Evolutionary conservation across 2,888 invertebrate species (phyloP).

Genomic region (Leptura quadrifasciata): DNA sequence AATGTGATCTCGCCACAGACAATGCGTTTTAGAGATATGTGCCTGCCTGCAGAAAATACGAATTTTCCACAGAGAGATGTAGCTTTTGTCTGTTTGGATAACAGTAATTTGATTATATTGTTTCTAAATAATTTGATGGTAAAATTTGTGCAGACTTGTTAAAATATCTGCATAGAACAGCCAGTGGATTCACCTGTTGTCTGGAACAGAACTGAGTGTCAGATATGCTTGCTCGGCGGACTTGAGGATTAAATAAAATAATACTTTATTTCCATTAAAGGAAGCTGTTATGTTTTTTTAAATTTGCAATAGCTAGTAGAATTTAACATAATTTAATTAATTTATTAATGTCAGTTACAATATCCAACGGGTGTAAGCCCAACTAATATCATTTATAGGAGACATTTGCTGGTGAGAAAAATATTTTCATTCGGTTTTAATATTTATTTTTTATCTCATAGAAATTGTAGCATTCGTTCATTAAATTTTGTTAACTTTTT

Average conservation of each 20-base stretch:
- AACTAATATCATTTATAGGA: too few relatives aligned
- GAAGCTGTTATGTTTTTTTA: neutral
- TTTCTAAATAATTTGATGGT: slow-evolving; percentile 31
- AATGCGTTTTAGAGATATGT: slow-evolving; percentile 47
- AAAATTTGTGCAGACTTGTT: slow-evolving; percentile 55
- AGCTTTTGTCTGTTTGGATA: slow-evolving; percentile 43
- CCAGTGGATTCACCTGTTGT: neutral
- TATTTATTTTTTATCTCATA: too few relatives aligned
- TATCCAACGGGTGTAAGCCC: too few relatives aligned
- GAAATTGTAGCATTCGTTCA: too few relatives aligned
- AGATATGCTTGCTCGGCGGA: neutral
- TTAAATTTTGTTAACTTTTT: too few relatives aligned
- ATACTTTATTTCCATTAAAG: neutral
- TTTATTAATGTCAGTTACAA: too few relatives aligned
- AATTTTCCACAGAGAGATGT: slow-evolving; percentile 22
- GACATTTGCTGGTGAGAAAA: too few relatives aligned
- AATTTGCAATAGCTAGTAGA: too few relatives aligned
- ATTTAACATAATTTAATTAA: too few relatives aligned
- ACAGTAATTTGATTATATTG: slow-evolving; percentile 43
- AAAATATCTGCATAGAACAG: slow-evolving; percentile 76
- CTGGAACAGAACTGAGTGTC: neutral
- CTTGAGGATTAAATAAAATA: neutral
- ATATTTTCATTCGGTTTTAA: too few relatives aligned
- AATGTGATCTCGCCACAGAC: slow-evolving; percentile 51
- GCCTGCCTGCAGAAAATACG: slow-evolving; percentile 40